phyloP scores from a whole-genome alignment of 1,140 invertebrate genomes.

The Hycleus cichorii region DNA sequence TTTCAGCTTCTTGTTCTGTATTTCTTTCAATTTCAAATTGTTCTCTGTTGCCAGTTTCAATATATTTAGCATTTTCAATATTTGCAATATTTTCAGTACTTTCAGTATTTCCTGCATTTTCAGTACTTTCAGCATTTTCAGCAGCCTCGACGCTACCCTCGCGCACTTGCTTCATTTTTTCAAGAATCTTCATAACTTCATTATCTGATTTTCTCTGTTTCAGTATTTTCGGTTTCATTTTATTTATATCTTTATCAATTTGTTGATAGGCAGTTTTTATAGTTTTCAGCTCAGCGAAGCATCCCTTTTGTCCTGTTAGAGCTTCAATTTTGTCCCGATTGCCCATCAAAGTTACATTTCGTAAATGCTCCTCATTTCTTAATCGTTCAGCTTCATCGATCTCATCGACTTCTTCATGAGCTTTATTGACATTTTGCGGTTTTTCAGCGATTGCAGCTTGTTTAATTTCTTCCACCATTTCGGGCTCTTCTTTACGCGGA shows the following conservation, averaged over 20 bases:
- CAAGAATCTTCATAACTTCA: background rate
- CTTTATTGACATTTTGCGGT: conserved; percentile 21
- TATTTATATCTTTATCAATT: conserved; percentile 26
- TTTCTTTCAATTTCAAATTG: background rate
- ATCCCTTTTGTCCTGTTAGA: conserved; percentile 29
- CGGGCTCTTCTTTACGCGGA: conserved; percentile 7
- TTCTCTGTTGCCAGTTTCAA: background rate
- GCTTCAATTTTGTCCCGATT: conserved; percentile 23
- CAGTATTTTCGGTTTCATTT: conserved; percentile 12
- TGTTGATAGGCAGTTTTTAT: conserved; percentile 30
- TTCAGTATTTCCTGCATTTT: background rate
- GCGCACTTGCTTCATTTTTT: background rate
- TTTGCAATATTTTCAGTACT: background rate
- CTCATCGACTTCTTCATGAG: conserved; percentile 17
- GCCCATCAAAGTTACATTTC: conserved; percentile 19
- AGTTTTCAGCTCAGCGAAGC: conserved; percentile 31
- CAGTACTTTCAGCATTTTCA: background rate
- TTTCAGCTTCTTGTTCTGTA: no score
- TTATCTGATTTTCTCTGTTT: background rate
- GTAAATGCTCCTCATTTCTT: conserved; percentile 27
- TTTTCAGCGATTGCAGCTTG: background rate
- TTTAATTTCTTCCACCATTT: conserved; percentile 5
- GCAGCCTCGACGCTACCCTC: background rate
- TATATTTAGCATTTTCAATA: background rate
- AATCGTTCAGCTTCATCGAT: conserved; percentile 21